Percentiles rank a stretch among this genome's conserved stretches.
Evolutionary conservation across 2,113 vertebrate species (phyloP).

Genomic region (Glaucidium brasilianum): DNA sequence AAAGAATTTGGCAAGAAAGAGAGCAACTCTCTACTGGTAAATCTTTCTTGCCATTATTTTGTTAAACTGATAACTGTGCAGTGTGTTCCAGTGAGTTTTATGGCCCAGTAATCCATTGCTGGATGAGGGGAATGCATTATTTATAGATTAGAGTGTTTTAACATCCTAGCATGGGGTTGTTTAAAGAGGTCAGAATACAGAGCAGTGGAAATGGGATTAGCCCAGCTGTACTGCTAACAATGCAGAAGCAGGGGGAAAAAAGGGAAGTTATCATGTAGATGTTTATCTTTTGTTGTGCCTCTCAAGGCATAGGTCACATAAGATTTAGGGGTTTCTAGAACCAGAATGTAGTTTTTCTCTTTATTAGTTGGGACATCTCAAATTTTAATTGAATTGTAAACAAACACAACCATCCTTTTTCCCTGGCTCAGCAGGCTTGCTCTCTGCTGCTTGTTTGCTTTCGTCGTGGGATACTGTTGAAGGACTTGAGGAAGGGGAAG

Average conservation of each 20-base stretch:
- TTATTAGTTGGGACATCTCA: not conserved
- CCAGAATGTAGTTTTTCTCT: not conserved
- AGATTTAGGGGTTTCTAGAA: not conserved
- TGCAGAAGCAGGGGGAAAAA: not conserved
- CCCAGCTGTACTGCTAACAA: not conserved
- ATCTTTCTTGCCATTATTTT: not conserved
- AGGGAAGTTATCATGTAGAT: not conserved
- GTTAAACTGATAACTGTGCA: not conserved
- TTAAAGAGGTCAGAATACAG: slow-evolving; percentile 29
- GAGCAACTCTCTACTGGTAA: not conserved
- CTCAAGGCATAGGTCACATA: not conserved
- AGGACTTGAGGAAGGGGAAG: not conserved
- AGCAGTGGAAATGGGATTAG: slow-evolving; percentile 2
- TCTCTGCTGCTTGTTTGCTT: not conserved
- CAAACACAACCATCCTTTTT: not conserved
- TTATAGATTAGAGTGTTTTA: slow-evolving; percentile 57
- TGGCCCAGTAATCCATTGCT: slow-evolving; percentile 44
- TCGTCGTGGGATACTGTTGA: not conserved
- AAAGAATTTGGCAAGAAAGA: not conserved
- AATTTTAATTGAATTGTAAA: not conserved
- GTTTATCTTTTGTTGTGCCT: not conserved
- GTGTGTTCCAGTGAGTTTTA: slow-evolving; percentile 16
- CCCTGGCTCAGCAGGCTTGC: not conserved
- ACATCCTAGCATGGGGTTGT: not conserved
- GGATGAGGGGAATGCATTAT: slow-evolving; percentile 55